Percentiles rank a stretch among this genome's conserved stretches.
phyloP scores from a whole-genome alignment of 2,888 invertebrate genomes.

The Drosophila paracracens region DNA sequence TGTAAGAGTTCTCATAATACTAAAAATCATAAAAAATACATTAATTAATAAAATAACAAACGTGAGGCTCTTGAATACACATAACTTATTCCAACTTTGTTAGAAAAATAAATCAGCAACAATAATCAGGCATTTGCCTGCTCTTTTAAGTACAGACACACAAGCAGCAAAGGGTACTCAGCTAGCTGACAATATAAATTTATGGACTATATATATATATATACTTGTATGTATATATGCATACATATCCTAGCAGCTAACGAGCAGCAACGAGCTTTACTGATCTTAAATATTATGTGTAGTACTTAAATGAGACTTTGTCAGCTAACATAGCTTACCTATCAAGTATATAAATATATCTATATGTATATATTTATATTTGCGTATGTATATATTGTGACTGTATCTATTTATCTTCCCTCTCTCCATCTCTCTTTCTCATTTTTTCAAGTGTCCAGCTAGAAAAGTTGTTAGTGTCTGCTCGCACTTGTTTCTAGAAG shows the following conservation, averaged over 20 bases:
- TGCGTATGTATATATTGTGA: no score
- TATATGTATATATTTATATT: not conserved
- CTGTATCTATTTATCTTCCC: conserved; percentile 8
- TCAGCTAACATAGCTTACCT: not conserved
- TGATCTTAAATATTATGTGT: conserved; percentile 56
- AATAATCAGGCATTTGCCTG: not conserved
- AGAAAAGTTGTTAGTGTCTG: not conserved
- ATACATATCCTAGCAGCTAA: not conserved
- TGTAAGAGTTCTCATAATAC: not conserved
- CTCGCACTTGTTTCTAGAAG: conserved; percentile 19
- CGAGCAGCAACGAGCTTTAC: conserved; percentile 20
- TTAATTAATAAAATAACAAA: not conserved
- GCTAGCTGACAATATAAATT: conserved; percentile 6
- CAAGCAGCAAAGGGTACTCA: not conserved
- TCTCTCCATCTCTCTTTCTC: conserved; percentile 14
- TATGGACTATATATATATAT: not conserved
- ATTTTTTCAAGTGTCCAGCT: not conserved
- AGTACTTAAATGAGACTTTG: conserved; percentile 61
- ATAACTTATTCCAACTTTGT: not conserved
- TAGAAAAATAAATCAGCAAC: not conserved
- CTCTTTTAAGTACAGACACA: not conserved
- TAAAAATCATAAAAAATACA: not conserved
- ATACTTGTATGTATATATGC: no score
- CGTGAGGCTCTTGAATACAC: not conserved
- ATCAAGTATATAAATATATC: not conserved